Base-by-base conservation (phyloP, 2,888 invertebrate genomes). In the Cyclophora albipunctata region DNA sequence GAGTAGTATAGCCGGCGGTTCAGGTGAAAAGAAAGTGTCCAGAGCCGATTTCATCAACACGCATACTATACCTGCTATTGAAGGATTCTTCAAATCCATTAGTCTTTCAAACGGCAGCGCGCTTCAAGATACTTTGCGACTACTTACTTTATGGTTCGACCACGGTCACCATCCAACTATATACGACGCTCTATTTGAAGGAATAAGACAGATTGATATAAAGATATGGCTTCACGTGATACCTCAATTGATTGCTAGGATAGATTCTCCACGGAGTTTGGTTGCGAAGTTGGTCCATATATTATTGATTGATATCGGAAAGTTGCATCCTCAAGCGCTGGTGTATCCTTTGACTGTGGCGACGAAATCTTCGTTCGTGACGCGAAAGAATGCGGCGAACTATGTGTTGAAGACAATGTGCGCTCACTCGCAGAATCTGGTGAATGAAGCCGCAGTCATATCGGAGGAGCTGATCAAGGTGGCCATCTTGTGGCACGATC, bases 191-290 rank as follows among this genome's bases (percentile, higher is more conserved):
- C 91, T 99, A 47, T 92, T 94, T 20, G 97, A 97, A 63, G 98
- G 98, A 0, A 94, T 99, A 61, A 92, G 96, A 60, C 92, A 95
- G 41, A 98, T 99, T 40, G 97, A 98, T 67, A 96, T 99, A 49
- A 98, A 98, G 72, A 99, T 98, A 44, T 99, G 99, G 99, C 89
- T 99, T 7, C 99, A 99, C 90, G 98, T 99, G 0, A 98, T 99
- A 67, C 99, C 99, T 0, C 99, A 99, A 78, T 86, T 99, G 35
- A 99, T 99, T 58, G 99, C 99, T 0, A 91, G 99, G 48, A 98
- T 99, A 51, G 99, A 99, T 76, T 98, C 98, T 0, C 95, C 96
- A 0, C 91, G 97, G 33, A 93, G 93, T 58, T 85, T 97, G 50
- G 98, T 99, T 0, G 95, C 96, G 0, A 93, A 96, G 55, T 89